Evolutionary conservation across 2,113 vertebrate genomes (phyloP).

Genomic region (Craseonycteris thonglongyai): DNA sequence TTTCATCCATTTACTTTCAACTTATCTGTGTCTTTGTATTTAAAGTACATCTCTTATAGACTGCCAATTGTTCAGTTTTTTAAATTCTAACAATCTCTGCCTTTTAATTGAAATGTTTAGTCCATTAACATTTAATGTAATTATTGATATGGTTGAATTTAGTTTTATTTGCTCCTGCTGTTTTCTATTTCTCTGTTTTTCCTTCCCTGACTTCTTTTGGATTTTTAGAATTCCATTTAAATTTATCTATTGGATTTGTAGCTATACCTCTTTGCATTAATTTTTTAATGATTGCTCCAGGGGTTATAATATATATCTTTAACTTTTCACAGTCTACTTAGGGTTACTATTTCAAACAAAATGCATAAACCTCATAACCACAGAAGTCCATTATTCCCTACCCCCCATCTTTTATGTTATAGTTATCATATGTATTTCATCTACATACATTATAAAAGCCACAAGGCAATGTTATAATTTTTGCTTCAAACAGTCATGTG

Average conservation of each 20-base stretch:
- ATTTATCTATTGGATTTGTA: slow-evolving; percentile 62
- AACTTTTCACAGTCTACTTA: slow-evolving; percentile 63
- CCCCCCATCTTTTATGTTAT: slow-evolving; percentile 28
- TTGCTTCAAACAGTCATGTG: slow-evolving; percentile 54
- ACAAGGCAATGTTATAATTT: slow-evolving; percentile 63
- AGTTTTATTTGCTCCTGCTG: slow-evolving; percentile 58
- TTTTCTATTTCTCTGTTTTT: slow-evolving; percentile 61
- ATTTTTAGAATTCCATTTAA: slow-evolving; percentile 63
- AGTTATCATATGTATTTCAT: slow-evolving; percentile 70
- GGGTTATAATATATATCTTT: slow-evolving; percentile 51
- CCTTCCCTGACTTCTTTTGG: slow-evolving; percentile 22
- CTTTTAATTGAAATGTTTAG: slow-evolving; percentile 71
- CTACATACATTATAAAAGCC: slow-evolving; percentile 67
- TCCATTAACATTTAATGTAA: slow-evolving; percentile 72
- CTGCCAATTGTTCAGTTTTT: slow-evolving; percentile 54
- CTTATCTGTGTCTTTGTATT: slow-evolving; percentile 17
- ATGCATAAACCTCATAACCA: slow-evolving; percentile 31
- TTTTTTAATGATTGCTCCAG: slow-evolving; percentile 59
- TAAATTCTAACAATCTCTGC: slow-evolving; percentile 60
- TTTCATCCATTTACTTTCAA: slow-evolving; percentile 41
- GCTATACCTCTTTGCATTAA: slow-evolving; percentile 61
- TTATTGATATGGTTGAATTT: slow-evolving; percentile 66
- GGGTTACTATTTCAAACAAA: slow-evolving; percentile 62
- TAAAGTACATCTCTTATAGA: slow-evolving; percentile 40
- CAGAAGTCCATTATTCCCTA: slow-evolving; percentile 21